A percentile compares a stretch with the other conserved stretches of the same genome.
Conservation (phyloP, 2,113 vertebrate species). For the Cygnus buccinator region DNA sequence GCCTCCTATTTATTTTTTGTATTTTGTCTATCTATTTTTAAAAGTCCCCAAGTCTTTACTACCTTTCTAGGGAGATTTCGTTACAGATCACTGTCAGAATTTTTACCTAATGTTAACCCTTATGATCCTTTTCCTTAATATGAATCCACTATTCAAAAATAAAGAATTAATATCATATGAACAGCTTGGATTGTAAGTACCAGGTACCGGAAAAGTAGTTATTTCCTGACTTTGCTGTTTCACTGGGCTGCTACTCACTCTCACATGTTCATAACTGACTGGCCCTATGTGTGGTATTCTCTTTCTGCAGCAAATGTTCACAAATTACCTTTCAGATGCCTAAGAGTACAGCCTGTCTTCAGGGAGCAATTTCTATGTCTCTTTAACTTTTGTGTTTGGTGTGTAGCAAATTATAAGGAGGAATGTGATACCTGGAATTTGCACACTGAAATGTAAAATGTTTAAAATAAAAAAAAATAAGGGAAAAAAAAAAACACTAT, state of each 20-base stretch:
- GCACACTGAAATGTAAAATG: constrained; percentile 30
- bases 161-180: neutral
- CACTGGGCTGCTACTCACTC: neutral
- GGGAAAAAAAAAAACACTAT: neutral
- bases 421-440: constrained; percentile 7
- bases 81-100: neutral
- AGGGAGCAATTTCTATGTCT: constrained; percentile 12
- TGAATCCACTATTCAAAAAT: neutral
- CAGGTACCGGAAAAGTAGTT: neutral
- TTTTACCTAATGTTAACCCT: neutral
- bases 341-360: constrained; percentile 5
- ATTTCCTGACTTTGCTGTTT: neutral
- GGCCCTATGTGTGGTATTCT: neutral
- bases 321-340: constrained; percentile 22
- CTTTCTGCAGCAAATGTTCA: constrained; percentile 28
- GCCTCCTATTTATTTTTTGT: neutral
- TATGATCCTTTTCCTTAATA: neutral
- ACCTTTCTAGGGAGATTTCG: neutral
- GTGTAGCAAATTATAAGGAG: constrained; percentile 55
- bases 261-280: neutral
- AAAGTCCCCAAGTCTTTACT: neutral
- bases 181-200: neutral
- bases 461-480: constrained; percentile 25
- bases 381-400: constrained; percentile 26
- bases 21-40: neutral